Base-by-base conservation (phyloP, 2,797 vertebrate genomes). In the Macrochelys suwanniensis region DNA sequence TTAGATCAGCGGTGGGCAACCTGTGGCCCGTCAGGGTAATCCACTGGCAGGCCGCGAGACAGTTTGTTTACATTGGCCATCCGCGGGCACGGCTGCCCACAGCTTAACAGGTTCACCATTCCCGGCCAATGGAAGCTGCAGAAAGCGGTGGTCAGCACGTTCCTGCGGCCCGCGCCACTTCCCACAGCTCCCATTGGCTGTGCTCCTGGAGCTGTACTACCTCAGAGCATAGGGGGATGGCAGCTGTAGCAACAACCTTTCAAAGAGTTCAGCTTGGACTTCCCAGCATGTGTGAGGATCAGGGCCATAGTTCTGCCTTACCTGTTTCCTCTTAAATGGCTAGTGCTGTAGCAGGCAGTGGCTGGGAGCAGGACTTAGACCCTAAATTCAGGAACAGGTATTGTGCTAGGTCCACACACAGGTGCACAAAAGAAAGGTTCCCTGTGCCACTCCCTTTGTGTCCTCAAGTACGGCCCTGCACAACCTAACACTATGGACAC, bases 271-370 rank as follows among this genome's bases (percentile, higher is more conserved):
- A 17, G 23, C 33, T 9, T 51, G 78, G 1, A 15, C 21, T 93
- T 61, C 82, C 33, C n/a, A 28, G 23, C 2, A 13, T 13, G 25
- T 42, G 54, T 11, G 9, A 23, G 16, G 19, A 53, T 51, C 25
- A 28, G 47, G 49, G 54, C 25, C 28, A 49, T 9, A 16, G 42
- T 12, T 88, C 65, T 94, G 78, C 33, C 54, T 61, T 28, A 45
- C 15, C 31, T 0, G 1, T 11, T 11, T 53, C 49, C 26, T 15
- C 23, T 0, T 25, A 90, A 45, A 11, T 12, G 26, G 50, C 42
- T 77, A 10, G 26, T 1, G 0, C 7, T 42, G 6, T 11, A 45
- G 19, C 11, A 57, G 71, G 1, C 76, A 68, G 7, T 71, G 59
- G 7, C 1, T 23, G 7, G 15, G 16, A 28, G 17, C 5, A 51